Conservation (phyloP, 2,113 vertebrate species). For the Erythrocebus patas region DNA sequence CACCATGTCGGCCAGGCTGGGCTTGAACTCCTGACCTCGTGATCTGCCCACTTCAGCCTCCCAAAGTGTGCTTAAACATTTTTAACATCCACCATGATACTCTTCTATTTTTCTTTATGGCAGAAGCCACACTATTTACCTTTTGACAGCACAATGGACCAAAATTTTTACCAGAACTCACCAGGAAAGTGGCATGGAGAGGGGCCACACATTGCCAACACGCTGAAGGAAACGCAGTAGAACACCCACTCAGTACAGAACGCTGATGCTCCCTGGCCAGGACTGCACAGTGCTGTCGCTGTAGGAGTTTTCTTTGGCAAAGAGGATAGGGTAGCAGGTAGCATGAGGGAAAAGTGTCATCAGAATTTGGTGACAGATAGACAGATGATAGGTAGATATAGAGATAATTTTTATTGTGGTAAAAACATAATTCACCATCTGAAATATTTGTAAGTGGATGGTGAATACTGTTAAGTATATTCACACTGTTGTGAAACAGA, state of each 20-base stretch:
- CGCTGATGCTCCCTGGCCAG: not conserved
- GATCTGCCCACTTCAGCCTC: not conserved
- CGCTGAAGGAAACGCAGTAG: not conserved
- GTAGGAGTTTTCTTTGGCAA: not conserved
- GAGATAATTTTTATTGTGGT: not conserved
- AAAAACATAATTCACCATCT: not conserved
- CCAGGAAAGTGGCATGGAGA: not conserved
- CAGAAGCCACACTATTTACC: not conserved
- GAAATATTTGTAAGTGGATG: not conserved
- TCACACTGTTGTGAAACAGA: not conserved
- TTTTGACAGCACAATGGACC: not conserved
- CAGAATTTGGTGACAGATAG: not conserved
- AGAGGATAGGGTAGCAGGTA: not conserved
- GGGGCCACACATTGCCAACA: not conserved
- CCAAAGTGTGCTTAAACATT: not conserved
- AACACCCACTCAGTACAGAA: not conserved
- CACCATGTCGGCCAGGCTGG: not conserved
- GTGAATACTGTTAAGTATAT: not conserved
- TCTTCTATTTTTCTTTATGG: conserved; percentile 16
- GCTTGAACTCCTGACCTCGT: not conserved
- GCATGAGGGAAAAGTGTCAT: not conserved
- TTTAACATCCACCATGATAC: not conserved
- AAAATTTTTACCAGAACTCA: conserved; percentile 1
- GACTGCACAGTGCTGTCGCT: not conserved
- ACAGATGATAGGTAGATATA: not conserved